Base-by-base conservation (phyloP, 1,140 invertebrate genomes). In the Hyles euphorbiae region DNA sequence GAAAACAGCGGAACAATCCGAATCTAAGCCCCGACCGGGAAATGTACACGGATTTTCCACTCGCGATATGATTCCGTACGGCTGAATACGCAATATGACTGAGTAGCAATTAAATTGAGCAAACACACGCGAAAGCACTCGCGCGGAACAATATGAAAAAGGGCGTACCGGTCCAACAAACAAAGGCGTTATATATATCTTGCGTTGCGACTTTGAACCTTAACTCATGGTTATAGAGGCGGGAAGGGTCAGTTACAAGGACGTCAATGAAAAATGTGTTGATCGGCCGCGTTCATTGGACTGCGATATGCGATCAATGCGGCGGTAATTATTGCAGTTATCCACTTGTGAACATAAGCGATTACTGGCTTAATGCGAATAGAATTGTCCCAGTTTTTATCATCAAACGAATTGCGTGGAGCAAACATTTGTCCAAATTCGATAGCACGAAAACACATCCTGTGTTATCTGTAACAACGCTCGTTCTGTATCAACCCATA, bases 51-150 rank as follows among this genome's bases (percentile, higher is more conserved):
- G 50, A 47, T 64, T 63, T 58, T 65, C 67, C 65, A 68, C 62
- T 61, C 65, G 61, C 71, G 73, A 70, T 77, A 76, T 72, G 68
- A 78, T 81, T 79, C 69, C 73, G 63, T 74, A 68, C 77, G 72
- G 71, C 74, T 78, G 81, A 81, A 81, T 81, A 70, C 72, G 65
- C 65, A 56, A 63, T 60, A 61, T 74, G 72, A 72, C 78, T 83
- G 81, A 81, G 74, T 81, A 83, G 78, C 82, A 85, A 85, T 85
- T 83, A 85, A 76, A 85, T 85, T 78, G 75, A 72, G 75, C 80
- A 83, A 83, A 85, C 80, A 81, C 65, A 66, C 69, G 36, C 36
- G 70, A 67, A 72, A 65, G 75, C 80, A 74, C 75, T 80, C 78
- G 70, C 62, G 60, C 67, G 77, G 73, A 77, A 85, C 80, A 85